Evolutionary conservation across 2,113 vertebrate genomes (phyloP).

Genomic region (Craseonycteris thonglongyai): DNA sequence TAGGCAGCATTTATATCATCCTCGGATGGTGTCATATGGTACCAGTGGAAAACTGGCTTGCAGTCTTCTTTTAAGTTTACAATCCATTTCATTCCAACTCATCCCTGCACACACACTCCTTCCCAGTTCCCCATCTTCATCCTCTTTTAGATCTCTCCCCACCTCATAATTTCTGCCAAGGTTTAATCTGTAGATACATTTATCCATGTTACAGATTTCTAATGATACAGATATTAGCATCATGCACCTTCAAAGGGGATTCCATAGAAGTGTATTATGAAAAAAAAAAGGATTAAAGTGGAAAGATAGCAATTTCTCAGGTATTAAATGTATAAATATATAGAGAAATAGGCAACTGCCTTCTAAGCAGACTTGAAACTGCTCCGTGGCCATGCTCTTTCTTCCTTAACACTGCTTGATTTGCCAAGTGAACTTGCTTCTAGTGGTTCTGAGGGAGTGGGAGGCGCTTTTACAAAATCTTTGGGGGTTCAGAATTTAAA

Average conservation of each 20-base stretch:
- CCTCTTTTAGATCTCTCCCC: not conserved
- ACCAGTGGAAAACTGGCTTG: not conserved
- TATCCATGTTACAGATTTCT: not conserved
- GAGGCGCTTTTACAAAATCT: constrained; percentile 11
- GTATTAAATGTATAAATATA: not conserved
- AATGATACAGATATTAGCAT: not conserved
- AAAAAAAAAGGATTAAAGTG: not conserved
- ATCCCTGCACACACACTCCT: not conserved
- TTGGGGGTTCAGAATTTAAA: constrained; percentile 14
- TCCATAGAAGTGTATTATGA: not conserved
- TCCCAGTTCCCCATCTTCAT: not conserved
- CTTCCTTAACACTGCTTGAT: not conserved
- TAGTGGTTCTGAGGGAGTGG: constrained; percentile 3
- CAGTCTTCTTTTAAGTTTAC: not conserved
- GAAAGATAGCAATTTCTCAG: not conserved
- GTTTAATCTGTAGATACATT: constrained; percentile 16
- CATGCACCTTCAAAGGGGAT: not conserved
- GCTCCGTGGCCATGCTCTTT: not conserved
- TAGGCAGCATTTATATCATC: not conserved
- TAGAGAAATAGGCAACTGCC: not conserved
- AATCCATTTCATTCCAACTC: not conserved
- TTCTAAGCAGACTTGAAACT: not conserved
- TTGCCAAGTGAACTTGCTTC: not conserved
- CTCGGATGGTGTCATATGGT: not conserved
- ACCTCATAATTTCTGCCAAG: constrained; percentile 15